Base-by-base conservation (phyloP, 2,113 vertebrate species). In the Aptenodytes forsteri region DNA sequence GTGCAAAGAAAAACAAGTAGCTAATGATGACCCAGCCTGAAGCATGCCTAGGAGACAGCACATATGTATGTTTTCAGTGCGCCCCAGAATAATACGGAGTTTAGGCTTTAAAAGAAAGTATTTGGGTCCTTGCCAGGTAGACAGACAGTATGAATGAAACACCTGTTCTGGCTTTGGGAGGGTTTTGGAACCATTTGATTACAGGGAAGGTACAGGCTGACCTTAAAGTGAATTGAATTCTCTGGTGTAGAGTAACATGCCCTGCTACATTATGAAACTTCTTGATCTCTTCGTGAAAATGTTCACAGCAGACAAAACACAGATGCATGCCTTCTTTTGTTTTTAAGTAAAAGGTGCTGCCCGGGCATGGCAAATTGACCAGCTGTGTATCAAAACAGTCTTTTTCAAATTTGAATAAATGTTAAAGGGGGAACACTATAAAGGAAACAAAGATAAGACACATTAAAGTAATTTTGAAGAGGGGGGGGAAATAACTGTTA, bases 81-180 rank as follows among this genome's bases (percentile, higher is more conserved):
- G 9, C 59, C 66, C 56, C 64, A 46, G 83, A 82, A 89, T 75
- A 96, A 96, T 87, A 42, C 3, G 1, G 91, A 94, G 85, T 59
- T 93, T 59, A 86, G 87, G 75, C 77, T 92, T 88, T 92, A 94
- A 94, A 96, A 85, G 88, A 72, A 95, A 95, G 75, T 56, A 83
- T 91, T 96, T 98, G 97, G 95, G 83, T 77, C 49, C 56, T 71
- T 91, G 97, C 97, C 97, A 98, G 97, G 91, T 89, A 95, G 97
- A 95, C 92, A 96, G 94, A 94, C 93, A 96, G 91, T 36, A 96
- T 96, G 96, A 97, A 97, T 96, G 97, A 97, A 96, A 91, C 97
- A 98, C 97, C 96, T 98, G 97, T 97, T 96, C 85, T 89, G 93
- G 97, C 97, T 97, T 95, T 91, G 95, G 91, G 88, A 82, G 81